Conservation (phyloP, 1,140 invertebrate genomes). For the Drosophila gunungcola region DNA sequence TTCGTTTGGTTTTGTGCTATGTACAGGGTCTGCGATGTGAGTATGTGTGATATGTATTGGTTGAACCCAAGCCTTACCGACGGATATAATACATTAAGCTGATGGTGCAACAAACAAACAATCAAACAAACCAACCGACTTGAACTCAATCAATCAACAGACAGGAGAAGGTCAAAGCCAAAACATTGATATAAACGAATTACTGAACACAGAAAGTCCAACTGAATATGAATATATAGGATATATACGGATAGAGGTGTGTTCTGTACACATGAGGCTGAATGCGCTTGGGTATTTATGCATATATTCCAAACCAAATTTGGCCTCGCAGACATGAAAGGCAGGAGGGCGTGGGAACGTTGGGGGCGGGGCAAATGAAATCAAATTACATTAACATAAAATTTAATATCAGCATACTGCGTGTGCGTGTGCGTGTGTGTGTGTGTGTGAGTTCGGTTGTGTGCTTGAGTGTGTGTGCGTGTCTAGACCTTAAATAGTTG, state of each 20-base stretch:
- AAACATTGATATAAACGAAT: conserved; percentile 43
- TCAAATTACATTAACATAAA: conserved; percentile 79
- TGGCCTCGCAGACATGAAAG: conserved; percentile 15
- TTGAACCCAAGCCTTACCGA: conserved; percentile 37
- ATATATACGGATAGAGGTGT: conserved; percentile 2
- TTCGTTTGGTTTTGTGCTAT: conserved; percentile 36
- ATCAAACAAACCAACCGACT: conserved; percentile 39
- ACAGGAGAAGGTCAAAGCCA: conserved; percentile 23
- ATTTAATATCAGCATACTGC: conserved; percentile 71
- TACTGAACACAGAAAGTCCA: conserved; percentile 9
- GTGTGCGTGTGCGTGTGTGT: conserved; percentile 14
- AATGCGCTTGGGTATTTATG: conserved; percentile 33
- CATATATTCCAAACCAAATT: conserved; percentile 48
- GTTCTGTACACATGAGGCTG: conserved; percentile 30
- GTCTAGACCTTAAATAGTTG: conserved; percentile 56
- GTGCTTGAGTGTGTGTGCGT: conserved; percentile 21
- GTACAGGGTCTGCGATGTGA: conserved; percentile 53
- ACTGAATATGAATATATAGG: conserved; percentile 13
- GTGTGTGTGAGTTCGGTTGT: conserved; percentile 9
- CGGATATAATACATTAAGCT: conserved; percentile 32
- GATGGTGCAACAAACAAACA: conserved; percentile 56
- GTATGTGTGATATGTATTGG: conserved; percentile 27
- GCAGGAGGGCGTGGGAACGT: background rate
- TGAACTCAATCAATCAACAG: conserved; percentile 37
- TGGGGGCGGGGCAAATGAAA: conserved; percentile 40